Evolutionary conservation across 35 echinoderm and acorn worm genomes (phyloP).

Genomic region (Holothuria glaberrima): DNA sequence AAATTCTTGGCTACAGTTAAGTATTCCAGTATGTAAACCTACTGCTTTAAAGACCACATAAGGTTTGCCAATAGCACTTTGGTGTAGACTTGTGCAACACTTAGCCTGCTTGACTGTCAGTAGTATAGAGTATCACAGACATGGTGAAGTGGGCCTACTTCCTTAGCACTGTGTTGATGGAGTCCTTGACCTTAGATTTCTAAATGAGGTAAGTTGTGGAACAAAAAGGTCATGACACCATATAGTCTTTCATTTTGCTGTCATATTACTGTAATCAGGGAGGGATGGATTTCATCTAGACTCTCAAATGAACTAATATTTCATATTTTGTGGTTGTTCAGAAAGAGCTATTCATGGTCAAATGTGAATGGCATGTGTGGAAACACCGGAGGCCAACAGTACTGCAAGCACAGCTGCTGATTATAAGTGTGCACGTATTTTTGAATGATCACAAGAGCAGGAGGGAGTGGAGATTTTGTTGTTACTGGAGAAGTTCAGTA

Average conservation of each 20-base stretch:
- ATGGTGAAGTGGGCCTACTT: neutral
- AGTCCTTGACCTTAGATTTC: neutral
- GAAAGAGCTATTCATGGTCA: conserved; percentile 20
- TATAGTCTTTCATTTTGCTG: conserved; percentile 31
- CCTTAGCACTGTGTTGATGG: neutral
- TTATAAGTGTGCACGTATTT: no score
- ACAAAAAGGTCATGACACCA: conserved; percentile 6
- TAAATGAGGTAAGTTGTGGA: neutral
- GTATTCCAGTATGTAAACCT: no score
- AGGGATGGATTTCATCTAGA: conserved; percentile 39
- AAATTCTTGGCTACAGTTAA: no score
- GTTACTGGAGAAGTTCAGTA: no score
- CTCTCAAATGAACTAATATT: conserved; percentile 41
- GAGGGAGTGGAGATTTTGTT: no score
- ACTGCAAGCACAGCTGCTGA: no score
- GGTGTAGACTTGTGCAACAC: no score
- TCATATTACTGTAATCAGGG: conserved; percentile 37
- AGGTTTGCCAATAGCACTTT: no score
- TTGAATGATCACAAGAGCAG: no score
- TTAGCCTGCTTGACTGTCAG: no score
- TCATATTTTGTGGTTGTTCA: conserved; percentile 39
- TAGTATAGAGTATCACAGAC: no score
- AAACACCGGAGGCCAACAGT: conserved; percentile 3
- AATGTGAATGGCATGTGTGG: neutral
- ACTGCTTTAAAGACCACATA: no score